These are phyloP conservation scores for Drepana arcuata DNA, from an alignment of 1,140 invertebrate genomes.

Conservation along the genomic window DNA sequence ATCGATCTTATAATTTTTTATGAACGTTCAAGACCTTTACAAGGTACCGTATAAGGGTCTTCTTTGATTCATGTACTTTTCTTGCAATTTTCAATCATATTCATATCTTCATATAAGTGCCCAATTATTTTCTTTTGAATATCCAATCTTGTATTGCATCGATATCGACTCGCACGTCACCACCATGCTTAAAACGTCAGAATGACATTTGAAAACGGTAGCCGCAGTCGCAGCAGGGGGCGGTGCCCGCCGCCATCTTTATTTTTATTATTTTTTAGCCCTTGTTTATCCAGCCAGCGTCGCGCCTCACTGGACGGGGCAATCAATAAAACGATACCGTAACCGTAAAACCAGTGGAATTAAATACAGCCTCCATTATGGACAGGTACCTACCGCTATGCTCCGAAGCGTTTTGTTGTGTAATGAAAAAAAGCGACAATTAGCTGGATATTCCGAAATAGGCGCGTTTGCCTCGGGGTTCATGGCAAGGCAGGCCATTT, in stretches of 20 bases:
- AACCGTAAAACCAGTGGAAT: conserved; percentile 53
- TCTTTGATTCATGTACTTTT: no score
- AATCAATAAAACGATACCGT: conserved; percentile 62
- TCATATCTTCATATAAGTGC: no score
- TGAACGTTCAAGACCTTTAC: no score
- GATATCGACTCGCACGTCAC: conserved; percentile 22
- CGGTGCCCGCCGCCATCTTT: conserved; percentile 54
- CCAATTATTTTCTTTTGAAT: no score
- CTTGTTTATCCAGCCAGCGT: conserved; percentile 62
- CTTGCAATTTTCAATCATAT: no score
- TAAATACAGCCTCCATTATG: conserved; percentile 44
- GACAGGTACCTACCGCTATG: conserved; percentile 26
- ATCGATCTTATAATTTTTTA: no score
- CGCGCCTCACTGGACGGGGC: conserved; percentile 46
- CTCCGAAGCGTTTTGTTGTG: conserved; percentile 12
- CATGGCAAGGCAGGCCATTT: background rate
- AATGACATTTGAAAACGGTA: conserved; percentile 65
- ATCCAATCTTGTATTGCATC: no score
- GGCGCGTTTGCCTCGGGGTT: conserved; percentile 3
- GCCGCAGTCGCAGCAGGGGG: conserved; percentile 50
- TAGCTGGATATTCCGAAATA: conserved; percentile 4
- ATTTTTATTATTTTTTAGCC: conserved; percentile 55
- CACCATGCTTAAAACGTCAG: conserved; percentile 24
- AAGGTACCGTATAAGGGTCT: no score
- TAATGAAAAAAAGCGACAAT: conserved; percentile 20